phyloP scores from a whole-genome alignment of 2,888 invertebrate species.

The Galeruca laticollis region DNA sequence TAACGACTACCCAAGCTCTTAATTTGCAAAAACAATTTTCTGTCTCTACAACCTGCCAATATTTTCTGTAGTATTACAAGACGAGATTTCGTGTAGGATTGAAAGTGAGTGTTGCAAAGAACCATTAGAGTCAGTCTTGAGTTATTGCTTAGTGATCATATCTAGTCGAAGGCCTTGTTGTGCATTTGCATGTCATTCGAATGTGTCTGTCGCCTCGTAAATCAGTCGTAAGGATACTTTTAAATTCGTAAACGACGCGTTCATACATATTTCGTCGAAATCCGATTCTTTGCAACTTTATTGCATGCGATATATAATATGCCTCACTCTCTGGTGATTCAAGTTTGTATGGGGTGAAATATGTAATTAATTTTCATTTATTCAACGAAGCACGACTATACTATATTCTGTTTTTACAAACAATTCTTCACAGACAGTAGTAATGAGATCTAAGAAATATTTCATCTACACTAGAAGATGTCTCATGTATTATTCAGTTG shows the following conservation, averaged over 20 bases:
- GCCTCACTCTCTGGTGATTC: neutral
- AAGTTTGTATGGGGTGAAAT: neutral
- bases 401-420: too few relatives aligned
- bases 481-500: too few relatives aligned
- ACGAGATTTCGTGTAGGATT: conserved; percentile 31
- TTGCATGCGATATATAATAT: conserved; percentile 16
- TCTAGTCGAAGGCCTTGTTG: conserved; percentile 32
- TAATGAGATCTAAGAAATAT: too few relatives aligned
- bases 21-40: conserved; percentile 15
- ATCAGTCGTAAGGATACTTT: conserved; percentile 19
- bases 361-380: too few relatives aligned
- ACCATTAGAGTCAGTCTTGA: conserved; percentile 39
- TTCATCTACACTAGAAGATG: too few relatives aligned
- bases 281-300: conserved; percentile 8
- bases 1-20: conserved; percentile 2
- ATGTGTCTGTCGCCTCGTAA: conserved; percentile 23
- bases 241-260: conserved; percentile 18
- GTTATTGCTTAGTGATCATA: conserved; percentile 28
- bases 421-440: too few relatives aligned
- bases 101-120: conserved; percentile 33
- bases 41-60: conserved; percentile 16
- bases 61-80: conserved; percentile 30
- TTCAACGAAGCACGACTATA: too few relatives aligned
- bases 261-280: conserved; percentile 13
- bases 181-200: conserved; percentile 42